These are phyloP conservation scores for Coleophora deauratella DNA, from an alignment of 2,888 invertebrate species.

Conservation along the genomic window DNA sequence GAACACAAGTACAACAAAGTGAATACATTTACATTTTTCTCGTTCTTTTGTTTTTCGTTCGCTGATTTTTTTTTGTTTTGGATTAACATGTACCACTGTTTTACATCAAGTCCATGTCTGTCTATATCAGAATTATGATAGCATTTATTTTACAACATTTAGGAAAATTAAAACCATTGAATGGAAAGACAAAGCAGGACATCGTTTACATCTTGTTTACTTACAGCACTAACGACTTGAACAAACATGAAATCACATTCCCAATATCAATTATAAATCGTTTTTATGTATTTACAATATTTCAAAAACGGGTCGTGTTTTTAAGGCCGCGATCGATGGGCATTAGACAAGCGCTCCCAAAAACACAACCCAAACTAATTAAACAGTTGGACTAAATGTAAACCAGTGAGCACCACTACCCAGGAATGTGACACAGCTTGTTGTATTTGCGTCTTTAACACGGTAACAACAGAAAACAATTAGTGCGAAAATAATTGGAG, in stretches of 20 bases:
- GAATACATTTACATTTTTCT: constrained; percentile 47
- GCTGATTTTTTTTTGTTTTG: constrained; percentile 26
- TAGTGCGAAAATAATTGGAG: no score
- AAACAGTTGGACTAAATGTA: constrained; percentile 58
- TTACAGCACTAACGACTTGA: no score
- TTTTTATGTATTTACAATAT: no score
- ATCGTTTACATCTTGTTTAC: no score
- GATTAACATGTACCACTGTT: constrained; percentile 58
- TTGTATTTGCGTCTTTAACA: constrained; percentile 66
- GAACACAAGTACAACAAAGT: constrained; percentile 75
- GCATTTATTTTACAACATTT: no score
- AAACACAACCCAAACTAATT: neutral
- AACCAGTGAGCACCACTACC: constrained; percentile 59
- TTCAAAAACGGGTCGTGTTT: no score
- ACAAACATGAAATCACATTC: constrained; percentile 1
- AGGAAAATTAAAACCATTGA: no score
- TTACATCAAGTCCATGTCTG: constrained; percentile 69
- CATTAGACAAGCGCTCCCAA: no score
- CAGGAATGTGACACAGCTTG: constrained; percentile 57
- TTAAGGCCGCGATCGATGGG: no score
- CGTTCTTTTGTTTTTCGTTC: constrained; percentile 18
- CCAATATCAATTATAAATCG: neutral
- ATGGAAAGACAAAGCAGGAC: no score
- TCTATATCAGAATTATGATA: constrained; percentile 15
- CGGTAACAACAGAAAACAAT: no score